Percentiles rank a stretch among this genome's conserved stretches.
Evolutionary conservation across 2,888 invertebrate species (phyloP).

Genomic region (Marronus borbonicus): DNA sequence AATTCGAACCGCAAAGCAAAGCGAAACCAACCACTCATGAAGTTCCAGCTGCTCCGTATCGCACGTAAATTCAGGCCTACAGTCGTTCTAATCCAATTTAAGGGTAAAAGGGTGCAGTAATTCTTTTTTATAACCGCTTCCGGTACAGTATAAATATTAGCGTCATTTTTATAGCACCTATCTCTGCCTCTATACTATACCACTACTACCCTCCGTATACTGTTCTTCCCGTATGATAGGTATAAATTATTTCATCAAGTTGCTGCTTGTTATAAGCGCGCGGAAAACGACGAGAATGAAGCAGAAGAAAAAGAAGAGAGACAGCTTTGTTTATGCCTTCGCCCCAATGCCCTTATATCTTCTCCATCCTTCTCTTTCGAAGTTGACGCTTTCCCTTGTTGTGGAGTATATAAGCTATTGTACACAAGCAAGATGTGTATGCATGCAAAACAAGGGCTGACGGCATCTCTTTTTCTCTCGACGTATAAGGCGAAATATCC

Average conservation of each 20-base stretch:
- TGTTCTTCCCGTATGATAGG: not conserved
- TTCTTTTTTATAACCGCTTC: constrained; percentile 47
- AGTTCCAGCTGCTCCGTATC: constrained; percentile 41
- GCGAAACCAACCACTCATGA: constrained; percentile 23
- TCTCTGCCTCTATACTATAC: not conserved
- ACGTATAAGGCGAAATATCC: not conserved
- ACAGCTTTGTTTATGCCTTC: no score
- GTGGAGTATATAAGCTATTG: not conserved
- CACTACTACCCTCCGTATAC: not conserved
- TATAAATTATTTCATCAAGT: constrained; percentile 29
- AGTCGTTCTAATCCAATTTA: constrained; percentile 47
- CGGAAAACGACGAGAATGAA: not conserved
- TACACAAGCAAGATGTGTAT: not conserved
- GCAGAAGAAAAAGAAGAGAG: not conserved
- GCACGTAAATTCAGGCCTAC: constrained; percentile 43
- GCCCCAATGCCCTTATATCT: no score
- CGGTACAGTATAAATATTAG: constrained; percentile 36
- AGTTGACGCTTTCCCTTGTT: not conserved
- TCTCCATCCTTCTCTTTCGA: no score
- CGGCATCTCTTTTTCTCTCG: not conserved
- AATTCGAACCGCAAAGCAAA: constrained; percentile 32
- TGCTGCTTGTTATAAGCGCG: not conserved
- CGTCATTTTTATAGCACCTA: constrained; percentile 38
- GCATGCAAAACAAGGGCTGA: not conserved
- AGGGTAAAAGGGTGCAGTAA: constrained; percentile 45